Evolutionary conservation across 2,113 vertebrate species (phyloP).

Genomic region (Peromyscus maniculatus): DNA sequence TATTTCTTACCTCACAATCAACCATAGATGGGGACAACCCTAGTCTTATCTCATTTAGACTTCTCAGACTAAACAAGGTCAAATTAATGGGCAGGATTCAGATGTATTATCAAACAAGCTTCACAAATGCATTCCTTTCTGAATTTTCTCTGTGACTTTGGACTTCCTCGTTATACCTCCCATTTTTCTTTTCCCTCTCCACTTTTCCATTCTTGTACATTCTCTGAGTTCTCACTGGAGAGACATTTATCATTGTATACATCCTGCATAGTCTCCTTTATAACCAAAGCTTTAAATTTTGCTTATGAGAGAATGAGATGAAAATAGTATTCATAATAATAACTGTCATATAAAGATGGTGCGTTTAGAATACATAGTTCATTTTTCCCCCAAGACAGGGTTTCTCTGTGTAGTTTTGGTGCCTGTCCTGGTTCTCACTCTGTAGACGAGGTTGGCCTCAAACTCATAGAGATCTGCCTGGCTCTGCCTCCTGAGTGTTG

Average conservation of each 20-base stretch:
- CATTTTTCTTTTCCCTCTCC: neutral
- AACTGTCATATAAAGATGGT: neutral
- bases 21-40: neutral
- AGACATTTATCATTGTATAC: neutral
- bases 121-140: neutral
- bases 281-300: neutral
- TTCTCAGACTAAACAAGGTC: neutral
- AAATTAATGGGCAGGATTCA: neutral
- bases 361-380: neutral
- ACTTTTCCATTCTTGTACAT: neutral
- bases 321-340: neutral
- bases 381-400: no score
- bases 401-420: no score
- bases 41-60: neutral
- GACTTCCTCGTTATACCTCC: neutral
- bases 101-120: neutral
- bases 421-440: no score
- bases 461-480: no score
- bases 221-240: neutral
- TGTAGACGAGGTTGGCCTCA: no score
- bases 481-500: no score
- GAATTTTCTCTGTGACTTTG: neutral
- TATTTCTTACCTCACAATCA: neutral
- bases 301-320: neutral
- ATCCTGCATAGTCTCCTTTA: neutral